Base-by-base conservation (phyloP, 2,113 vertebrate species). In the Rostratula benghalensis region DNA sequence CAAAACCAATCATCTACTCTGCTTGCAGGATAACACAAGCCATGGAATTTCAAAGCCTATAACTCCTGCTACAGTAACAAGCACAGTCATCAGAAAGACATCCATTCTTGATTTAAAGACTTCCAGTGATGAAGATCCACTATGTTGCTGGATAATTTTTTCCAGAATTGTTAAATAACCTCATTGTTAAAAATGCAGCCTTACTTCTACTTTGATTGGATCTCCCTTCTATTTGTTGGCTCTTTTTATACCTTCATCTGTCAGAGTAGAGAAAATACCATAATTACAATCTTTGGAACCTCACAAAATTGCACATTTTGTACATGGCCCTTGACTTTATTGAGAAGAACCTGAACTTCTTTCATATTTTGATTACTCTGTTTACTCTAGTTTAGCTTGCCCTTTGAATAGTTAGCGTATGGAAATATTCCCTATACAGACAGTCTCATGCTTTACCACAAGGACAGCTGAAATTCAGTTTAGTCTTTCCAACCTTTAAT, bases 41-140 rank as follows among this genome's bases (percentile, higher is more conserved):
- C 65, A 82, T 39, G 51, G 80, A 94, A 94, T 94, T 92, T 84
- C 91, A 95, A 68, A 94, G 83, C 89, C 86, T 82, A 14, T 94
- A 91, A 94, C 51, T 93, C 68, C 77, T 80, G 76, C 89, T 94
- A 48, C 56, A 87, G 87, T 83, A 92, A 89, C 75, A 88, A 94
- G 71, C 43, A 64, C 3, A 1, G 25, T 33, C 93, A 83, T 63
- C 64, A 87, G 86, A 80, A 91, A 94, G 91, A 92, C 77, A 90
- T 74, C 69, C 35, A 27, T 50, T 53, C 65, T 64, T 92, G 94
- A 95, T 95, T 97, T 96, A 96, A 93, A 84, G 91, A 51, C 80
- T 92, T 78, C 35, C 86, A 94, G 27, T 84, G 84, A 94, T 73
- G 61, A 39, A 89, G 78, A 90, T 74, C 15, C 70, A 87, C 89